phyloP scores from a whole-genome alignment of 1,140 invertebrate genomes.

The Mercenaria mercenaria region DNA sequence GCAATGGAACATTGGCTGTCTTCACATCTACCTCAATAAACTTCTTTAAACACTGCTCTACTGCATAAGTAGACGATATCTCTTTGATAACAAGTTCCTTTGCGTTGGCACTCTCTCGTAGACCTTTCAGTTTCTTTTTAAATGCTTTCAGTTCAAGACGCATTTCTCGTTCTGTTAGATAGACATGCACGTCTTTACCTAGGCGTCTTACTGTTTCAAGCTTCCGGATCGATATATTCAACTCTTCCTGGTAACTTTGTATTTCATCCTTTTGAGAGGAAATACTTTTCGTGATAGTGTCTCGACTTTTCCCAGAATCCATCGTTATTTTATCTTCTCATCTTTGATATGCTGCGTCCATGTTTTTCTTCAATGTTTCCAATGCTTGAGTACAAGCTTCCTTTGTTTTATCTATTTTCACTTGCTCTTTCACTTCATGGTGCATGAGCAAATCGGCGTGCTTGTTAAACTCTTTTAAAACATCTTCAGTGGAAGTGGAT shows the following conservation, averaged over 20 bases:
- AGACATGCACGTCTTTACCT: neutral
- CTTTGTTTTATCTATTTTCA: neutral
- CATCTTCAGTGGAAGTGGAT: neutral
- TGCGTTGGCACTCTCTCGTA: too few relatives aligned
- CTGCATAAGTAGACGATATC: neutral
- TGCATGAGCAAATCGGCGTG: neutral
- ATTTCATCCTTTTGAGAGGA: neutral
- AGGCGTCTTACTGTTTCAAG: neutral
- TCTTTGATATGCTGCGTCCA: neutral
- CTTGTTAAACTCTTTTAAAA: neutral
- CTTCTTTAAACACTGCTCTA: neutral
- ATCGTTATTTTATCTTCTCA: neutral
- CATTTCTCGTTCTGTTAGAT: neutral
- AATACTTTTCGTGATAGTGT: neutral
- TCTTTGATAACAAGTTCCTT: neutral
- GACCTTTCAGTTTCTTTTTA: neutral
- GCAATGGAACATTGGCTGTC: neutral
- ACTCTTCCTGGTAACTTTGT: neutral
- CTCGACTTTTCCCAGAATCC: neutral
- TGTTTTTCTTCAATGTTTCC: neutral
- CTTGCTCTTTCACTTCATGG: neutral
- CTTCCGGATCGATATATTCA: neutral
- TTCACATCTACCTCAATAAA: neutral
- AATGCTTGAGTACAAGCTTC: neutral
- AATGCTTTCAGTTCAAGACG: neutral